Percentiles rank a stretch among this genome's conserved stretches.
These are phyloP conservation scores for Schizothorax lantsangensis DNA, from an alignment of 2,797 vertebrate genomes.

Conservation along the genomic window DNA sequence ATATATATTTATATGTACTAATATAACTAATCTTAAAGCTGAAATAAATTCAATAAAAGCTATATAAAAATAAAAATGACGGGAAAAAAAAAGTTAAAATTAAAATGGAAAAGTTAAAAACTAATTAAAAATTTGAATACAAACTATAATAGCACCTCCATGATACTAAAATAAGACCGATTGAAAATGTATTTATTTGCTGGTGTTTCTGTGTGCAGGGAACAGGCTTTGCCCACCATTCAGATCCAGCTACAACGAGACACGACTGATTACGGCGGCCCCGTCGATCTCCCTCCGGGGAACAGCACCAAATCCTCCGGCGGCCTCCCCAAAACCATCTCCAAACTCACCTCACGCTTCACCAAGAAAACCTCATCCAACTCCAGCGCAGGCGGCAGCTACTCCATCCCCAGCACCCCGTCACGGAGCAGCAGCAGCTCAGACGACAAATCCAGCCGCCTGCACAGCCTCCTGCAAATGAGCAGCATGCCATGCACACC, in stretches of 20 bases:
- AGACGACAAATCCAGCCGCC: conserved; percentile 79
- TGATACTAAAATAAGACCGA: not conserved
- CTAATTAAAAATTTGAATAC: not conserved
- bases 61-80: not conserved
- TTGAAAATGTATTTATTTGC: not conserved
- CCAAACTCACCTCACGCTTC: conserved; percentile 96
- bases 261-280: conserved; percentile 85
- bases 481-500: conserved; percentile 80
- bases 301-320: conserved; percentile 89
- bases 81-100: not conserved
- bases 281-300: conserved; percentile 85
- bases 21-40: not conserved
- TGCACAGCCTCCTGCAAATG: conserved; percentile 89
- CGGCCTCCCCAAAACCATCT: conserved; percentile 96
- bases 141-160: not conserved
- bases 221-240: conserved; percentile 93
- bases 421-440: conserved; percentile 85
- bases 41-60: not conserved
- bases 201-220: conserved; percentile 74
- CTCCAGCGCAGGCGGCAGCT: conserved; percentile 84
- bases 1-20: not conserved
- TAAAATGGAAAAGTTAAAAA: not conserved
- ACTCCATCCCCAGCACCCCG: conserved; percentile 91
- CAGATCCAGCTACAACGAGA: conserved; percentile 97
- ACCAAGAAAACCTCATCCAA: conserved; percentile 94